Base-by-base conservation (phyloP, 1,140 invertebrate genomes). In the Drosophila guanche region DNA sequence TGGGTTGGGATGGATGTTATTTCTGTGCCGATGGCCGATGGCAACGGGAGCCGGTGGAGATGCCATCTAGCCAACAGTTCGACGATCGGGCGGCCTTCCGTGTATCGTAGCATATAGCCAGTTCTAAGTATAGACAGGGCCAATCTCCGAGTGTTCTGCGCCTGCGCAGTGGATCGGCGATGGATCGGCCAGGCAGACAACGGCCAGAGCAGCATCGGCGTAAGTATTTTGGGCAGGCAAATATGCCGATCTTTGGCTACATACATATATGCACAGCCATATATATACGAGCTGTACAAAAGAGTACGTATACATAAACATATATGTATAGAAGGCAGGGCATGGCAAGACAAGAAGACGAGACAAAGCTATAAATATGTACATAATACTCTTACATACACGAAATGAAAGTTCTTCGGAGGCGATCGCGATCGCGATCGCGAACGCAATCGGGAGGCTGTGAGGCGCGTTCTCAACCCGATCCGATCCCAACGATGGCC, bases 331-430 rank as follows among this genome's bases (percentile, higher is more conserved):
- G 56, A 61, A 33, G n/a, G 29, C n/a, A 25, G 41, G 20, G 37
- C 25, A n/a, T 5, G 60, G 80, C 79, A 85, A 79, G 80, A 58
- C 66, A 76, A 86, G 80, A 86, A 81, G 81, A 81, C 61, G 77
- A 88, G 77, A 86, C 81, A 86, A 81, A 86, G 81, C 81, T 85
- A 85, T 86, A 81, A 86, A 85, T 85, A 85, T 85, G 69, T 85
- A 79, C 48, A 37, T 37, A 37, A 37, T 37, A 37, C 33, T 37
- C 10, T 37, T 48, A 51, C 68, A 77, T 58, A 62, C 54, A 65
- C 29, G 70, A 77, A 85, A 81, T 76, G 81, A 85, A 81, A 85
- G 81, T 85, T 85, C 65, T 76, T 53, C 33, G 50, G 42, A 27
- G n/a, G 48, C 27, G 29, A 46, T 43, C 27, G 25, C 14, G 43